Conservation (phyloP, 2,113 vertebrate genomes). For the chimpanzee (Pan troglodytes) region NHGRI_mPanTro3-v2.1_pri NC_072401.2:6283501-6284000, state of each 20-base stretch:
- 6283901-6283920: too few relatives aligned
- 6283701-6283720: neutral
- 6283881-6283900: neutral
- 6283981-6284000: too few relatives aligned
- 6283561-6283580: neutral
- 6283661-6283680: neutral
- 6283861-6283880: neutral
- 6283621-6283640: neutral
- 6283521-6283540: accelerated
- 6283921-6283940: too few relatives aligned
- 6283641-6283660: neutral
- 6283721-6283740: neutral
- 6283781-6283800: too few relatives aligned
- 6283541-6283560: accelerated
- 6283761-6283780: too few relatives aligned
- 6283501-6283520: neutral
- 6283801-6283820: accelerated
- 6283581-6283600: neutral
- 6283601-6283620: neutral
- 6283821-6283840: neutral
- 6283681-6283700: neutral
- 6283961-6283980: too few relatives aligned
- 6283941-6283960: too few relatives aligned
- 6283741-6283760: neutral
- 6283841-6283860: neutral